Conservation (phyloP, 2,113 vertebrate species). For the Spea bombifrons region DNA sequence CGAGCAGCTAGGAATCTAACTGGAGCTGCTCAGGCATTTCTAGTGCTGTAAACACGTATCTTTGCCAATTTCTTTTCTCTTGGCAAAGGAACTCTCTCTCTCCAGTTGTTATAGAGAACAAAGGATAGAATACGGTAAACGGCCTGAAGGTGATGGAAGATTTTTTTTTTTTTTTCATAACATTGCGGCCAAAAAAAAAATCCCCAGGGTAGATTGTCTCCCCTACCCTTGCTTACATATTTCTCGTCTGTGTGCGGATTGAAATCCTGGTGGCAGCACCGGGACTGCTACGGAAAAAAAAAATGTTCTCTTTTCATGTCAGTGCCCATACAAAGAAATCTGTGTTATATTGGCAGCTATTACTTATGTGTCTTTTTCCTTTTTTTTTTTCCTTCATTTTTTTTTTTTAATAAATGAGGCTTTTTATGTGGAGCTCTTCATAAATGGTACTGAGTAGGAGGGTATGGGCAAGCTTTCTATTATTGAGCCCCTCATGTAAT, state of each 20-base stretch:
- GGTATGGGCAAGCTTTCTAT: conserved; percentile 84
- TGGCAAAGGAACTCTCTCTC: conserved; percentile 34
- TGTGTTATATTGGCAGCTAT: conserved; percentile 68
- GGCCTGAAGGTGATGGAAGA: conserved; percentile 48
- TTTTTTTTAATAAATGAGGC: conserved; percentile 69
- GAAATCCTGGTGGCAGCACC: conserved; percentile 48
- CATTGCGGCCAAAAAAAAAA: conserved; percentile 53
- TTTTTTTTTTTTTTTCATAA: conserved; percentile 50
- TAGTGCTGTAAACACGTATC: conserved; percentile 54
- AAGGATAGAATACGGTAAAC: conserved; percentile 49
- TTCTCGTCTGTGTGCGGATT: conserved; percentile 46
- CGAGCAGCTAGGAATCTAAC: conserved; percentile 11
- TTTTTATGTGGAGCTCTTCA: conserved; percentile 64
- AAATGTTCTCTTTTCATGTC: conserved; percentile 60
- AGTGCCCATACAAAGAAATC: conserved; percentile 60
- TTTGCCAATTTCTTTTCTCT: conserved; percentile 43
- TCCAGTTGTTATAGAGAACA: conserved; percentile 51
- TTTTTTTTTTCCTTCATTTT: conserved; percentile 61
- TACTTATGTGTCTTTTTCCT: conserved; percentile 66
- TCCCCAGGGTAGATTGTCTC: conserved; percentile 51
- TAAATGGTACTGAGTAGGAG: conserved; percentile 74
- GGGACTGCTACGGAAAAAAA: conserved; percentile 43
- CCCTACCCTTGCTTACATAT: conserved; percentile 45
- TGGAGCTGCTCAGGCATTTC: conserved; percentile 55
- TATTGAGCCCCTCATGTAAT: conserved; percentile 95